These are phyloP conservation scores for Australoheros facetus DNA, from an alignment of 2,797 vertebrate genomes.

Conservation along the genomic window DNA sequence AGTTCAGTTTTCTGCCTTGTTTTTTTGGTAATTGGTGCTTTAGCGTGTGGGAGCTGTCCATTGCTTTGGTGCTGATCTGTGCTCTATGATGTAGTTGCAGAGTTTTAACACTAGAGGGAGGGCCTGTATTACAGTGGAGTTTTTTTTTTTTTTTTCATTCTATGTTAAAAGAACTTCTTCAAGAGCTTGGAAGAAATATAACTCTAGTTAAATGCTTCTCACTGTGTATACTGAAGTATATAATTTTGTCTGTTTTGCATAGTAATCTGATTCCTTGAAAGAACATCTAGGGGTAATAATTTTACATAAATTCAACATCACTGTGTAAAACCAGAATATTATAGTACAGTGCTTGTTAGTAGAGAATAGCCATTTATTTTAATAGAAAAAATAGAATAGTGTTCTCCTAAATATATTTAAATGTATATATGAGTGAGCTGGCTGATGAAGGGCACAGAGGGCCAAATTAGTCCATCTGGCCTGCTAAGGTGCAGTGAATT, in stretches of 20 bases:
- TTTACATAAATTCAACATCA: not conserved
- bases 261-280: not conserved
- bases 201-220: not conserved
- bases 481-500: constrained; percentile 59
- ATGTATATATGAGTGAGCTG: constrained; percentile 15
- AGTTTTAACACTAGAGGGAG: constrained; percentile 60
- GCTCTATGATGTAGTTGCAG: constrained; percentile 29
- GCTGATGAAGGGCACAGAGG: constrained; percentile 57
- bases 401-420: not conserved
- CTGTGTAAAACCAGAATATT: not conserved
- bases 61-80: constrained; percentile 60
- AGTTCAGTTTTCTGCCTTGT: not conserved
- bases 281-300: not conserved
- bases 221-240: not conserved
- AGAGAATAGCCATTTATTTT: not conserved
- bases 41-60: constrained; percentile 56
- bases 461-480: constrained; percentile 67
- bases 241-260: not conserved
- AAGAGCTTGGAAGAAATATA: not conserved
- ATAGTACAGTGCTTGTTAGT: not conserved
- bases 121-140: constrained; percentile 22
- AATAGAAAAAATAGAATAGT: not conserved
- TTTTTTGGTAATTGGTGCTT: not conserved
- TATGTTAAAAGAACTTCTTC: not conserved
- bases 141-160: not conserved